Evolutionary conservation across 1,140 invertebrate genomes (phyloP).

Genomic region (Stegodyphus dumicola): DNA sequence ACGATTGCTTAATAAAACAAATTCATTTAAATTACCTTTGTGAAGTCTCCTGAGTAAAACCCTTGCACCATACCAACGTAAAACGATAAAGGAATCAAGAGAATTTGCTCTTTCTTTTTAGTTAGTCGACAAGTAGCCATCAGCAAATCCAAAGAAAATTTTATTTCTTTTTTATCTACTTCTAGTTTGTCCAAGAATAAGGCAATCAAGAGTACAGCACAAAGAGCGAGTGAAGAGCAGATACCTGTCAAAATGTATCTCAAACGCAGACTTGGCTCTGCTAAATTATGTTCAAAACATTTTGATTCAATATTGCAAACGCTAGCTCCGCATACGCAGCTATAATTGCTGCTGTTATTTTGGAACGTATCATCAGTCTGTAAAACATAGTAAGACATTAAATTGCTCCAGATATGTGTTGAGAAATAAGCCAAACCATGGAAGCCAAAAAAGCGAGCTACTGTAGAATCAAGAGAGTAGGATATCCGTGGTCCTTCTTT

Average conservation of each 20-base stretch:
- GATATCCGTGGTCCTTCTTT: not conserved
- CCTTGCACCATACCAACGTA: constrained; percentile 98
- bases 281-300: constrained; percentile 69
- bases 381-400: constrained; percentile 54
- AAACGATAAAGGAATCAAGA: constrained; percentile 93
- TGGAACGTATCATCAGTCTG: not conserved
- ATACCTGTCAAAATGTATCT: constrained; percentile 89
- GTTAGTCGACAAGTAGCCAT: constrained; percentile 85
- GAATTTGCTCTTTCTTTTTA: constrained; percentile 80
- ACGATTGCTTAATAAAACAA: too few relatives aligned
- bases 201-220: constrained; percentile 86
- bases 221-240: constrained; percentile 85
- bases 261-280: constrained; percentile 81
- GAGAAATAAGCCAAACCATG: constrained; percentile 57
- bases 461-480: constrained; percentile 12
- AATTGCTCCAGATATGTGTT: constrained; percentile 51
- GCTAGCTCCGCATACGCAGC: constrained; percentile 21
- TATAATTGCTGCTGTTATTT: not conserved
- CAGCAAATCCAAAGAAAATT: constrained; percentile 82
- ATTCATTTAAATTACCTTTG: constrained; percentile 78
- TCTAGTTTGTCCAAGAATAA: constrained; percentile 83
- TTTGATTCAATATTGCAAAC: constrained; percentile 10
- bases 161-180: constrained; percentile 67
- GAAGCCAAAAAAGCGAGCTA: constrained; percentile 60
- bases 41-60: constrained; percentile 94